Percentiles rank a stretch among this genome's conserved stretches.
phyloP scores from a whole-genome alignment of 2,888 invertebrate species.

The Epinotia demarniana region DNA sequence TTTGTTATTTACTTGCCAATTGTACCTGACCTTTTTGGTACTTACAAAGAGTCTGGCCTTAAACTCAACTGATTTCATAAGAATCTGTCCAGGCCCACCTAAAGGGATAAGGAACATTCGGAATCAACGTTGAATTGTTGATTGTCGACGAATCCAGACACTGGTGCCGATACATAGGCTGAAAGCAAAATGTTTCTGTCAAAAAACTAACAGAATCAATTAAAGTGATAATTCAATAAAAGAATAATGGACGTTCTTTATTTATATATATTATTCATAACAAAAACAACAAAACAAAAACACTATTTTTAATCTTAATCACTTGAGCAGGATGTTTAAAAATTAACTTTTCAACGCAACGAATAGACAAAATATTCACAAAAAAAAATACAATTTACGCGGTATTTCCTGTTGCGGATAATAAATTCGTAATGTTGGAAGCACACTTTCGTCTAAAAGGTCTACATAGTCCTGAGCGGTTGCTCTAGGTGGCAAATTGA shows the following conservation, averaged over 20 bases:
- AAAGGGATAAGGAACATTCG: background rate
- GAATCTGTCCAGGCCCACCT: too few species aligned
- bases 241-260: background rate
- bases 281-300: background rate
- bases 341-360: background rate
- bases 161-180: background rate
- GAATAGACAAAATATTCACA: background rate
- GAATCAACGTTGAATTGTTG: background rate
- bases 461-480: conserved; percentile 13
- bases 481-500: background rate
- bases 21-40: conserved; percentile 3
- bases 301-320: background rate
- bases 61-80: too few species aligned
- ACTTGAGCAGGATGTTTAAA: background rate
- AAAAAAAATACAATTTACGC: background rate
- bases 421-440: background rate
- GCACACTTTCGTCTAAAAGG: background rate
- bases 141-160: background rate
- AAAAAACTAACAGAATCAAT: background rate
- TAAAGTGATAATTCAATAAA: background rate
- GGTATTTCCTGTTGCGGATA: conserved; percentile 10
- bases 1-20: background rate
- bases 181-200: background rate
- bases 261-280: background rate
- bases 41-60: background rate